Base-by-base conservation (phyloP, 2,888 invertebrate genomes). In the Xestoiulus laeticollis region DNA sequence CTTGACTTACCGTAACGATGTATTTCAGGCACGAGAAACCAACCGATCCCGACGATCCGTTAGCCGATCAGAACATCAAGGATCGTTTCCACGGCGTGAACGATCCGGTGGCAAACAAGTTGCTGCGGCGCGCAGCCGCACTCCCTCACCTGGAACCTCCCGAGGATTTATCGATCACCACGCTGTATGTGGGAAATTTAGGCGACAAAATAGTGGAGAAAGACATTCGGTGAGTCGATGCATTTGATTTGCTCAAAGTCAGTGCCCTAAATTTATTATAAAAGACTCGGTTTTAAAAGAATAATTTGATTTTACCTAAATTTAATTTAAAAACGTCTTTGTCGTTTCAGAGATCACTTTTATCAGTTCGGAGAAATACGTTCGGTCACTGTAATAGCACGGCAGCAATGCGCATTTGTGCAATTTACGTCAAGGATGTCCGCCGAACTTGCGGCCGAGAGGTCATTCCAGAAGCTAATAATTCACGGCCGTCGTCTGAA, bases 301-400 rank as follows among this genome's bases (percentile, higher is more conserved):
- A n/a, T n/a, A n/a, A n/a, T n/a, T n/a, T n/a, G n/a, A n/a, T n/a
- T n/a, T n/a, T n/a, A n/a, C n/a, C n/a, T n/a, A n/a, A n/a, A n/a
- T n/a, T n/a, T n/a, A n/a, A n/a, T n/a, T n/a, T n/a, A n/a, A n/a
- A n/a, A 43, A 43, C 43, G 43, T 43, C 43, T 19, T n/a, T 6
- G 59, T 82, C 43, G 8, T 43, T 87, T 87, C 89, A 95, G 97
- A 89, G 98, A 99, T 91, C 96, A 99, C 91, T 99, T 99, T 92
- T 99, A 99, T 92, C 99, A 99, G 92, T 99, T 96, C 92, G 99
- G 99, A 22, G 99, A 99, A 92, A 98, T 99, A 89, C 95, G 99
- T 90, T 96, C 96, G 0, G 94, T 99, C 30, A 98, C 98, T 14
- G 93, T 99, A 90, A 97, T 99, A 12, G 95, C 96, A 0, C 95